Base-by-base conservation (phyloP, 2,113 vertebrate genomes). In the Pungitius pungitius region DNA sequence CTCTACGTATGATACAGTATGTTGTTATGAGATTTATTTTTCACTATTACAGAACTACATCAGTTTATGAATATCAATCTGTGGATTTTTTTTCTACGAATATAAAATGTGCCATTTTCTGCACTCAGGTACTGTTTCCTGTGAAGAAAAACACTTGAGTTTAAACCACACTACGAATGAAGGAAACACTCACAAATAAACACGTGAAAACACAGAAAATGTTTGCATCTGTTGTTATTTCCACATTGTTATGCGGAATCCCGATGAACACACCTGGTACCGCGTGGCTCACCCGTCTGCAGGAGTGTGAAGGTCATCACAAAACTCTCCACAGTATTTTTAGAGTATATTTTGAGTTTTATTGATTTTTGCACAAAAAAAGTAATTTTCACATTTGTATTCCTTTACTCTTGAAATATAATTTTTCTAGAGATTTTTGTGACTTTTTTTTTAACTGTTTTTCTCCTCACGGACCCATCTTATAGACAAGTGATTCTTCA, bases 81-180 rank as follows among this genome's bases (percentile, higher is more conserved):
- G 35, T 73, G 79, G 75, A 85, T 86, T 83, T 86, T 49, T 51
- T 83, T 80, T 51, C 72, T 87, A 57, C 15, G 65, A 74, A 80
- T 82, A 85, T 72, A 69, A 80, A 75, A 75, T 80, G 72, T 85
- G 82, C 76, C 55, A 69, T 85, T 85, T 89, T 69, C 69, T 77
- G 84, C 77, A 79, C 88, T 90, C 84, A 86, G 91, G 89, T 87
- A 66, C 76, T 42, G 67, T 88, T 91, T 85, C 71, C 74, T 85
- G 80, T 71, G 77, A 40, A 78, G 64, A 15, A 70, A 60, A 75
- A 82, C 51, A 83, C 61, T 67, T 64, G 26, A 60, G 69, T 76
- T 81, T 59, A 42, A 77, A 56, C 40, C 57, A 49, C 42, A 52
- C 58, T 67, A 43, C 5, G 71, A 64, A 75, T 81, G 27, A 85